Evolutionary conservation across 1,140 invertebrate species (phyloP).

Genomic region (Drosophila trapezifrons): DNA sequence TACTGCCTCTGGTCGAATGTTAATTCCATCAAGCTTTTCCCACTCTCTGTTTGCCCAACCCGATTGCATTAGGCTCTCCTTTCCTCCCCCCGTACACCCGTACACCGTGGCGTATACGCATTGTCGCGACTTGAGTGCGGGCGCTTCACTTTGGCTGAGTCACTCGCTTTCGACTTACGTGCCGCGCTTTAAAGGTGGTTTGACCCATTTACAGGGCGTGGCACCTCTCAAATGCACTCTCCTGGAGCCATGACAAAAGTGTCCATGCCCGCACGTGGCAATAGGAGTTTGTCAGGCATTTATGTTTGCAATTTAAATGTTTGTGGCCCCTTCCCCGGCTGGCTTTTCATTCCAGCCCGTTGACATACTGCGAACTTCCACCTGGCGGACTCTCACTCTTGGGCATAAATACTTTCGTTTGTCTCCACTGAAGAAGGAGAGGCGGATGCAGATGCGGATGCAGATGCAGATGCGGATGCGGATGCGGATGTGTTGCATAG

Average conservation of each 20-base stretch:
- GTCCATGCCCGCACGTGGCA: conserved; percentile 19
- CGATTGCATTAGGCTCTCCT: conserved; percentile 65
- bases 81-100: conserved; percentile 9
- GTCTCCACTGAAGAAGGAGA: background rate
- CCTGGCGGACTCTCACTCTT: conserved; percentile 14
- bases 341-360: conserved; percentile 41
- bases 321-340: conserved; percentile 3
- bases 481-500: conserved; percentile 58
- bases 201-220: conserved; percentile 63
- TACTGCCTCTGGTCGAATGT: conserved; percentile 47
- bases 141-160: conserved; percentile 58
- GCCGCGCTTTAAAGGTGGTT: conserved; percentile 60
- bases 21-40: conserved; percentile 66
- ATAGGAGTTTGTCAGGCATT: conserved; percentile 32
- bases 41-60: conserved; percentile 34
- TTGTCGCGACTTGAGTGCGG: conserved; percentile 52
- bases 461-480: conserved; percentile 4
- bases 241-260: conserved; percentile 28
- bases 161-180: conserved; percentile 50
- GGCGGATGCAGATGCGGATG: background rate
- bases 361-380: conserved; percentile 24
- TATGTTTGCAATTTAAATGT: conserved; percentile 50
- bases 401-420: conserved; percentile 48
- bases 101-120: conserved; percentile 75
- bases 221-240: conserved; percentile 66